phyloP scores from a whole-genome alignment of 2,797 vertebrate species.

The Sparus aurata region DNA sequence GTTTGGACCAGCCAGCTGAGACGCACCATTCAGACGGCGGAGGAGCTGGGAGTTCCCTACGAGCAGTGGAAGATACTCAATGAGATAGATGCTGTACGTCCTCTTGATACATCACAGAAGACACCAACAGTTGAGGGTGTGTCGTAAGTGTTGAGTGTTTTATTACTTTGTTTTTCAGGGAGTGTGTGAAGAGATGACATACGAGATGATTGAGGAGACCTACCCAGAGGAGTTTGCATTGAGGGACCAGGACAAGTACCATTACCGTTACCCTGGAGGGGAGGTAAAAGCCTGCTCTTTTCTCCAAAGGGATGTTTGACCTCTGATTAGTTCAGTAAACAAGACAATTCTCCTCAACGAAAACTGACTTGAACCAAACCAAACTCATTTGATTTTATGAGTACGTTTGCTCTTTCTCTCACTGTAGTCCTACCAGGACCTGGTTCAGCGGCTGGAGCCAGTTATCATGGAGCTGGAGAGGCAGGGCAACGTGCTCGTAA shows the following conservation, averaged over 20 bases:
- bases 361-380: not conserved
- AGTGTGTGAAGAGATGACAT: constrained; percentile 97
- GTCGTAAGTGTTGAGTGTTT: not conserved
- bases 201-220: constrained; percentile 89
- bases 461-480: constrained; percentile 98
- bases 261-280: constrained; percentile 98
- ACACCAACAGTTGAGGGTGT: rapidly evolving
- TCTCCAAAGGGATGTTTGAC: not conserved
- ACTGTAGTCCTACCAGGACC: constrained; percentile 95
- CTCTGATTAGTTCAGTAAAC: not conserved
- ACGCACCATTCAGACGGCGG: constrained; percentile 95
- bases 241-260: constrained; percentile 95
- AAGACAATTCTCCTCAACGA: not conserved
- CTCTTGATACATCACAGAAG: not conserved
- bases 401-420: not conserved
- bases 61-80: constrained; percentile 99
- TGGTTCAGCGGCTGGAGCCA: constrained; percentile 95
- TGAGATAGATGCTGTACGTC: constrained; percentile 95
- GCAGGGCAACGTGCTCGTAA: constrained; percentile 94
- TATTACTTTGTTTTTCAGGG: constrained; percentile 85
- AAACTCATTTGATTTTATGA: not conserved
- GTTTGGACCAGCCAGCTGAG: constrained; percentile 98
- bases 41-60: constrained; percentile 92
- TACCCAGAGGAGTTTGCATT: constrained; percentile 93
- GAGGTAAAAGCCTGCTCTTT: constrained; percentile 84